Evolutionary conservation across 2,113 vertebrate species (phyloP).

Genomic region (Neogale vison): DNA sequence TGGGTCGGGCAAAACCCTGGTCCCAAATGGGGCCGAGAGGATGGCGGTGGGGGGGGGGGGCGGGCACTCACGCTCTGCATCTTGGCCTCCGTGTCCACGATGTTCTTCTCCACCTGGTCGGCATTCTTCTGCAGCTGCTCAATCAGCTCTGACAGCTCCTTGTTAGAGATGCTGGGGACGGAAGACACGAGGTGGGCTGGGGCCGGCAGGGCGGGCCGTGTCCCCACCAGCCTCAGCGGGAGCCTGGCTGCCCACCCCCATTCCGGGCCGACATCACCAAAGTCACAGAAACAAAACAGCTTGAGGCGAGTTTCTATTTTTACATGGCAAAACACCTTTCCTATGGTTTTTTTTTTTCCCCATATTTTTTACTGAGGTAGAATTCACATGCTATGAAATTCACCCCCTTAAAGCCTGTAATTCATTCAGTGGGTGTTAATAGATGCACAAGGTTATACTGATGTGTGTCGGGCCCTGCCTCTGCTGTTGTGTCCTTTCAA

Average conservation of each 20-base stretch:
- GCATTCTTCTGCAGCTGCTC: conserved; percentile 97
- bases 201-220: neutral
- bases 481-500: neutral
- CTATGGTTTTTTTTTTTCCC: no score
- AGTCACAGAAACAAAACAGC: neutral
- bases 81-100: conserved; percentile 93
- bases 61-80: conserved; percentile 90
- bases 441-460: neutral
- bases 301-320: neutral
- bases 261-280: accelerated
- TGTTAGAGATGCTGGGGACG: conserved; percentile 83
- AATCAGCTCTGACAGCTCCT: conserved; percentile 90
- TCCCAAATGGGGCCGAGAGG: no score
- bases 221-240: neutral
- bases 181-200: accelerated
- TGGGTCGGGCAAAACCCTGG: neutral
- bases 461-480: neutral
- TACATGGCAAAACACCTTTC: neutral
- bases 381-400: neutral
- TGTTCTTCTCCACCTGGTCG: conserved; percentile 96
- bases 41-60: accelerated
- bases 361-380: neutral
- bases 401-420: neutral
- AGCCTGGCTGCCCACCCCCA: neutral
- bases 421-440: neutral